These are phyloP conservation scores for Pantherophis vulpinus DNA, from an alignment of 2,797 vertebrate genomes.

Conservation along the genomic window DNA sequence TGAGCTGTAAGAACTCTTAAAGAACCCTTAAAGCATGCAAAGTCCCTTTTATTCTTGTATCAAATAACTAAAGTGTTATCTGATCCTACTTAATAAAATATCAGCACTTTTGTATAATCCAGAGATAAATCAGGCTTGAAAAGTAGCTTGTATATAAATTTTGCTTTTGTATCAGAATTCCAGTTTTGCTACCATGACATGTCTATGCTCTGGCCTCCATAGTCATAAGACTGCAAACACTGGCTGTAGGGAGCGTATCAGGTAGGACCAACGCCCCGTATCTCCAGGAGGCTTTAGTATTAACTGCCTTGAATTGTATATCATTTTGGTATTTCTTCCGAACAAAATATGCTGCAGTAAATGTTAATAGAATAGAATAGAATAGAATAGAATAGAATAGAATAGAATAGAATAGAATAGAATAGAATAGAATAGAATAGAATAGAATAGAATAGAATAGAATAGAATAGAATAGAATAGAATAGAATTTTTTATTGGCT, in stretches of 20 bases:
- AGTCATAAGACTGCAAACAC: background rate
- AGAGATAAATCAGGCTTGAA: slow-evolving; percentile 2
- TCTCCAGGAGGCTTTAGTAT: background rate
- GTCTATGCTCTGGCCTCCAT: background rate
- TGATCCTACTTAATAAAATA: background rate
- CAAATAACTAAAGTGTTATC: background rate
- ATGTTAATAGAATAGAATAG: no score
- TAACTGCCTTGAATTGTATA: background rate
- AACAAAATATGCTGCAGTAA: background rate
- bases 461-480: no score
- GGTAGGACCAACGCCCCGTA: no score
- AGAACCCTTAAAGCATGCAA: fast-evolving
- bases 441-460: no score
- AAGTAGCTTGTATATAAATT: background rate
- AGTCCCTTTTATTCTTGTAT: fast-evolving
- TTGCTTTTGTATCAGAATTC: background rate
- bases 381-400: no score
- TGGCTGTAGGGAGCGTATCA: no score
- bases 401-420: no score
- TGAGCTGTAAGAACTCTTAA: background rate
- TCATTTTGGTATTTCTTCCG: background rate
- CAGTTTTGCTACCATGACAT: background rate
- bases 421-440: no score
- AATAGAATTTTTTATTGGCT: no score
- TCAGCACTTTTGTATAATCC: background rate